Evolutionary conservation across 1,140 invertebrate genomes (phyloP).

Genomic region (Drosophila ohnishii): DNA sequence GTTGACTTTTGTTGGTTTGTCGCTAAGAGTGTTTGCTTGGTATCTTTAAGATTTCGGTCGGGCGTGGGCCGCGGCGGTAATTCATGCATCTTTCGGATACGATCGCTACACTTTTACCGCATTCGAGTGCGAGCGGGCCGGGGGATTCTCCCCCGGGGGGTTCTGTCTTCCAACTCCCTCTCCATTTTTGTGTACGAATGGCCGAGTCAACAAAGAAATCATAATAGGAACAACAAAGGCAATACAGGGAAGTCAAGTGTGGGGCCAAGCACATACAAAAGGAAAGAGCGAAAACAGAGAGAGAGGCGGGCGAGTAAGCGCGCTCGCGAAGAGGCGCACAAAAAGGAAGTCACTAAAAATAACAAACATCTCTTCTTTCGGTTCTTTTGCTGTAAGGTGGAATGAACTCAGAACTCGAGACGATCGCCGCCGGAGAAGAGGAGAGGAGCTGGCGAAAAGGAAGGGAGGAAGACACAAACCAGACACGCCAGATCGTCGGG

Average conservation of each 20-base stretch:
- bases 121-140: neutral
- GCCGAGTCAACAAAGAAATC: constrained; percentile 55
- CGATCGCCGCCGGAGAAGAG: constrained; percentile 25
- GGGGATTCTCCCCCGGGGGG: neutral
- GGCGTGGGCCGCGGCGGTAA: constrained; percentile 47
- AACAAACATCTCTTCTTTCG: constrained; percentile 74
- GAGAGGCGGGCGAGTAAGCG: constrained; percentile 14
- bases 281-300: constrained; percentile 28
- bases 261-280: constrained; percentile 27
- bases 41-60: constrained; percentile 14
- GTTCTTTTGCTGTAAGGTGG: constrained; percentile 67
- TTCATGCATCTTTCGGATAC: constrained; percentile 36
- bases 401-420: constrained; percentile 66
- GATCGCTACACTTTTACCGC: constrained; percentile 39
- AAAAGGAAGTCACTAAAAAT: constrained; percentile 81
- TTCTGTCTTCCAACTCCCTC: constrained; percentile 3
- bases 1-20: constrained; percentile 55
- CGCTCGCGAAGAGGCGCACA: constrained; percentile 68
- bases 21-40: constrained; percentile 43
- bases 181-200: constrained; percentile 49
- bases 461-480: constrained; percentile 22
- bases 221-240: constrained; percentile 46
- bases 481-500: constrained; percentile 47
- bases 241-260: constrained; percentile 46
- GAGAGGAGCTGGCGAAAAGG: constrained; percentile 19